Evolutionary conservation across 2,797 vertebrate species (phyloP).

Genomic region (Microctenopoma stevenorrisi): DNA sequence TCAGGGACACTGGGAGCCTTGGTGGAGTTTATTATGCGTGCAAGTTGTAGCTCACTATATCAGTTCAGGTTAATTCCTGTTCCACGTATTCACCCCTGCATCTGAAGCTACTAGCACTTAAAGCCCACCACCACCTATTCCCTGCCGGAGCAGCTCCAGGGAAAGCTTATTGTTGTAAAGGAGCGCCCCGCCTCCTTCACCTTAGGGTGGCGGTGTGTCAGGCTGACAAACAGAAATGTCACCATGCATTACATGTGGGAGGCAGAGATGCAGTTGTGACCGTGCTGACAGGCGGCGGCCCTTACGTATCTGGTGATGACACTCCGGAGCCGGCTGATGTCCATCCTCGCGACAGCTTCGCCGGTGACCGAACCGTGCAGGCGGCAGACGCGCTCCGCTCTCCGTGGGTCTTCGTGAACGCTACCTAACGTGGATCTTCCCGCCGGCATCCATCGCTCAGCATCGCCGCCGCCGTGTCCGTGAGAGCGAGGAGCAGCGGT

Average conservation of each 20-base stretch:
- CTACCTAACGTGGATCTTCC: slow-evolving; percentile 70
- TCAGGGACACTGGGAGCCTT: neutral
- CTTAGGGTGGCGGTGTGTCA: neutral
- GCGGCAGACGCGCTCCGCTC: slow-evolving; percentile 61
- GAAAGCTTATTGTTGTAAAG: slow-evolving; percentile 43
- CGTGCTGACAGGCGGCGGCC: slow-evolving; percentile 56
- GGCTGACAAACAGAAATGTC: neutral
- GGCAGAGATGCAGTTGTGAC: slow-evolving; percentile 45
- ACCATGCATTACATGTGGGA: slow-evolving; percentile 13
- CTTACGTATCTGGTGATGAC: slow-evolving; percentile 94
- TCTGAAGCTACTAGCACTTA: slow-evolving; percentile 59
- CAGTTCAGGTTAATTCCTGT: slow-evolving; percentile 65
- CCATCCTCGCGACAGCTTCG: slow-evolving; percentile 83
- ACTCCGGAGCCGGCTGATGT: slow-evolving; percentile 89
- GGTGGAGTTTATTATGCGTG: slow-evolving; percentile 34
- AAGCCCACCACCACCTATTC: slow-evolving; percentile 39
- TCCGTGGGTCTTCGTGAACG: slow-evolving; percentile 59
- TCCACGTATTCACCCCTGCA: slow-evolving; percentile 60
- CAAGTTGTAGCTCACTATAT: slow-evolving; percentile 35
- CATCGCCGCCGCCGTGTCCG: slow-evolving; percentile 45
- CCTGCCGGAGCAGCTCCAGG: slow-evolving; percentile 33
- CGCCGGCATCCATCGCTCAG: slow-evolving; percentile 70
- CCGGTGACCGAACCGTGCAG: slow-evolving; percentile 46
- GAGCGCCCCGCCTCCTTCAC: neutral
- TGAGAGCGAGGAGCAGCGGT: slow-evolving; percentile 65